phyloP scores from a whole-genome alignment of 2,113 vertebrate species.

The Dromiciops gliroides region DNA sequence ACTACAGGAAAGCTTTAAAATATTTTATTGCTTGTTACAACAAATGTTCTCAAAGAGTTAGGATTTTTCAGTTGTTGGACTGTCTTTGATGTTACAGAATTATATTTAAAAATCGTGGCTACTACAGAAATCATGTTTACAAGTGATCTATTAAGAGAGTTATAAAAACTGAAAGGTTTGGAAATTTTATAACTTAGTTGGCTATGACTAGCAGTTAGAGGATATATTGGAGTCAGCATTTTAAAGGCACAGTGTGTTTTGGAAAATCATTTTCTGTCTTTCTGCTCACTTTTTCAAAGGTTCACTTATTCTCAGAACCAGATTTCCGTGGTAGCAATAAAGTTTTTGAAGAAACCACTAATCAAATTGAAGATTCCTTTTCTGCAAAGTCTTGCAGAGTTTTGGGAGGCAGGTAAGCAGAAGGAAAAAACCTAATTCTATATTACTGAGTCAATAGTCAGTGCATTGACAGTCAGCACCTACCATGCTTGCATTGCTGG shows the following conservation, averaged over 20 bases:
- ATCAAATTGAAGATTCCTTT: slow-evolving; percentile 88
- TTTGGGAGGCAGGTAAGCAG: slow-evolving; percentile 90
- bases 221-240: slow-evolving; percentile 28
- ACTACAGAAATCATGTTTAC: slow-evolving; percentile 26
- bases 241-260: slow-evolving; percentile 9
- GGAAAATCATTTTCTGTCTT: slow-evolving; percentile 64
- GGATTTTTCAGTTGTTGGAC: neutral
- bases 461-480: neutral
- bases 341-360: slow-evolving; percentile 85
- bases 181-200: slow-evolving; percentile 34
- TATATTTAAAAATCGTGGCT: neutral
- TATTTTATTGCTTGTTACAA: slow-evolving; percentile 19
- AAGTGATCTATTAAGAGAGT: slow-evolving; percentile 22
- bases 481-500: neutral
- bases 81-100: slow-evolving; percentile 63
- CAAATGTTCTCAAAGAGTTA: slow-evolving; percentile 24
- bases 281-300: slow-evolving; percentile 84
- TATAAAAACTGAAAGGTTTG: slow-evolving; percentile 57
- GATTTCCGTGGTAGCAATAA: slow-evolving; percentile 89
- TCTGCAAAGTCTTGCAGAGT: slow-evolving; percentile 91
- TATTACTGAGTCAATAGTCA: neutral
- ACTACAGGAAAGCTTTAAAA: slow-evolving; percentile 55
- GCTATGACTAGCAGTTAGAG: slow-evolving; percentile 16
- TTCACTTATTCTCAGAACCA: slow-evolving; percentile 93
- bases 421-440: neutral